Percentiles rank a stretch among this genome's conserved stretches.
Conservation (phyloP, 2,113 vertebrate genomes). For the Telmatochromis brichardi region DNA sequence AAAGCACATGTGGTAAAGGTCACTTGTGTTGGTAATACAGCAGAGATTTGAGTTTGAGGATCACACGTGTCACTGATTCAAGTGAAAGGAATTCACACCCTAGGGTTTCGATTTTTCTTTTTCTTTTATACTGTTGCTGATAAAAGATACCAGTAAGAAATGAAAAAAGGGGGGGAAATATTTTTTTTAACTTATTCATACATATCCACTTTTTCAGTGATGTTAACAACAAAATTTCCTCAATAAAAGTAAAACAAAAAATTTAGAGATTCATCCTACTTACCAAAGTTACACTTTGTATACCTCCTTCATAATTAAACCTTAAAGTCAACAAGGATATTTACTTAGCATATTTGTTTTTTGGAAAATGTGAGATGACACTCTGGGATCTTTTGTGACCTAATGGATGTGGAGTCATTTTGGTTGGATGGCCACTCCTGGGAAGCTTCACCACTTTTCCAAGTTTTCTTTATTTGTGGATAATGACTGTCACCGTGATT, state of each 20-base stretch:
- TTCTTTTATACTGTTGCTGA: neutral
- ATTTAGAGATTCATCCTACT: neutral
- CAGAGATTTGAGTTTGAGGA: neutral
- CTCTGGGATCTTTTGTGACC: neutral
- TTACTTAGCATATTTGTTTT: neutral
- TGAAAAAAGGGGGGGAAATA: too few relatives aligned
- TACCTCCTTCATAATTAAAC: neutral
- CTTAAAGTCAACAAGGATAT: neutral
- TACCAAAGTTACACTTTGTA: neutral
- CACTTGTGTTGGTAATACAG: neutral
- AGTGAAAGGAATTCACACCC: neutral
- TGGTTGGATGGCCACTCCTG: neutral
- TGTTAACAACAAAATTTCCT: neutral
- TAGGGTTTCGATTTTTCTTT: neutral
- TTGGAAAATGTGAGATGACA: neutral
- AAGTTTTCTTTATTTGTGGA: neutral
- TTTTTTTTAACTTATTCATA: neutral
- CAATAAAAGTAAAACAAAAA: neutral
- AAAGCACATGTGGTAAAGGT: slow-evolving; percentile 6
- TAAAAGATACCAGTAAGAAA: neutral
- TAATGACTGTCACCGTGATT: neutral
- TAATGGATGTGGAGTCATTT: neutral
- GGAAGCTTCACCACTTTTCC: neutral
- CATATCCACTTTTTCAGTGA: neutral
- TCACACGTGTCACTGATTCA: neutral